These are phyloP conservation scores for Propithecus coquereli DNA, from an alignment of 2,113 vertebrate genomes.

Conservation along the genomic window DNA sequence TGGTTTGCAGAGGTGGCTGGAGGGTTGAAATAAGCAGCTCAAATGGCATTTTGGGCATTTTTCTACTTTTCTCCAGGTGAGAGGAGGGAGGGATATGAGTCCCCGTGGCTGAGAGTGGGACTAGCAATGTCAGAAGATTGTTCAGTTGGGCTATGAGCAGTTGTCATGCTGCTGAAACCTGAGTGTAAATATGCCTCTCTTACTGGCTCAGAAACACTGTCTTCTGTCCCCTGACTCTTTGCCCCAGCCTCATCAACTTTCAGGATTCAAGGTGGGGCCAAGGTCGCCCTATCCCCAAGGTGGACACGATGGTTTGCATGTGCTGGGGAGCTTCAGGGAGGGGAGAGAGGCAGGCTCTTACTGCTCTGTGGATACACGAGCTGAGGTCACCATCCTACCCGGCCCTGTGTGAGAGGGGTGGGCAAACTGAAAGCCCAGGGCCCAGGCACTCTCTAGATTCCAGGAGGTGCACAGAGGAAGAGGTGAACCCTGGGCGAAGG, in stretches of 20 bases:
- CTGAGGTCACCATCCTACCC: too few relatives aligned
- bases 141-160: neutral
- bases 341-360: neutral
- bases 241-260: neutral
- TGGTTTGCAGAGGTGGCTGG: neutral
- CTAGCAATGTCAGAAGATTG: too few relatives aligned
- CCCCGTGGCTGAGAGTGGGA: neutral
- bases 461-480: accelerated
- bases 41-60: neutral
- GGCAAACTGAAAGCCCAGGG: neutral
- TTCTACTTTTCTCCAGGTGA: neutral
- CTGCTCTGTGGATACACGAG: neutral
- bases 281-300: neutral
- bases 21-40: neutral
- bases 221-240: neutral
- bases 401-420: too few relatives aligned
- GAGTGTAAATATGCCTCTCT: accelerated
- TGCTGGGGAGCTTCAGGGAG: neutral
- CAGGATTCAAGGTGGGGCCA: neutral
- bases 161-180: neutral
- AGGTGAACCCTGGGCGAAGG: neutral
- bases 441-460: neutral
- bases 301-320: neutral
- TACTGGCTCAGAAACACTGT: neutral
- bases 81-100: neutral